Conservation (phyloP, 2,888 invertebrate genomes). For the Megaustenia siamemsis region DNA sequence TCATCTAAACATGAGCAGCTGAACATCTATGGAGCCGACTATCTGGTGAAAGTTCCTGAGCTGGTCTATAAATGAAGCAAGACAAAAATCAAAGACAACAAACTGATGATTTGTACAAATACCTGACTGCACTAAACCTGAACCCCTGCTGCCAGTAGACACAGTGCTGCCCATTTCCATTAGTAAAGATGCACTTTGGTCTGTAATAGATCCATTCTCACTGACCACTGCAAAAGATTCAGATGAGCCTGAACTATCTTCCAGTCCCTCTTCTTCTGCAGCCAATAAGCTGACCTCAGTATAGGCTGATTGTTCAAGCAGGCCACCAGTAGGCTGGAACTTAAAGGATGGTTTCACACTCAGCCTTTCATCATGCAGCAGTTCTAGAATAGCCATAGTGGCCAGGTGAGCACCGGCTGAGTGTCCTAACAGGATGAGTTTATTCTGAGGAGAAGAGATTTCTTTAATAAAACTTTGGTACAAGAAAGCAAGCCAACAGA, state of each 20-base stretch:
- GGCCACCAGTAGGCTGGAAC: conserved; percentile 40
- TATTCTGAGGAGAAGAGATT: conserved; percentile 62
- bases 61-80: too few species aligned
- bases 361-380: conserved; percentile 68
- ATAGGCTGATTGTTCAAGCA: conserved; percentile 29
- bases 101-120: background rate
- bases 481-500: background rate
- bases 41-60: too few species aligned
- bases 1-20: too few species aligned
- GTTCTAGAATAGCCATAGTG: conserved; percentile 74
- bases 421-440: conserved; percentile 76
- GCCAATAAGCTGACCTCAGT: conserved; percentile 46
- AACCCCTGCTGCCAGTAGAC: background rate
- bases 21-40: too few species aligned
- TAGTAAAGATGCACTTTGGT: conserved; percentile 30
- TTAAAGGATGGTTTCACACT: conserved; percentile 45
- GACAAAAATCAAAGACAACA: too few species aligned
- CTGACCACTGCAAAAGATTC: conserved; percentile 70
- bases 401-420: conserved; percentile 78
- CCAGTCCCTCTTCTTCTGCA: conserved; percentile 56
- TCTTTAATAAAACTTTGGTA: background rate
- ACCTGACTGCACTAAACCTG: background rate
- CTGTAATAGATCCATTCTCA: conserved; percentile 62
- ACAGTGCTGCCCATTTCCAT: background rate
- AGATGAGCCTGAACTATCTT: conserved; percentile 65